Evolutionary conservation across 2,888 invertebrate genomes (phyloP).

Genomic region (Hofmannophila pseudospretella): DNA sequence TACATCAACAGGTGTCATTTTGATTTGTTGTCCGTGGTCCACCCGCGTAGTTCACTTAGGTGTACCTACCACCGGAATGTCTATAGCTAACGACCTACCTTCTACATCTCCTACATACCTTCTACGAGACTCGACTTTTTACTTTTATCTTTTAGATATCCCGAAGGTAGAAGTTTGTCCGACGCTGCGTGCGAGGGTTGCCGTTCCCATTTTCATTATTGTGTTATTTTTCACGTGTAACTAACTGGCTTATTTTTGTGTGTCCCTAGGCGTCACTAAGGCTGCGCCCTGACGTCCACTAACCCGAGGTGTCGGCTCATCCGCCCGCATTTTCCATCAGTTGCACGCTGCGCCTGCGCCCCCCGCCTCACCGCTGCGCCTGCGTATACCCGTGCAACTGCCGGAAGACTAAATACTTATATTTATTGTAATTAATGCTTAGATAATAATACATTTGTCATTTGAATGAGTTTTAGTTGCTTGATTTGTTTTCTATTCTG

Average conservation of each 20-base stretch:
- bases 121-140: too few relatives aligned
- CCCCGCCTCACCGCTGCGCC: slow-evolving; percentile 9
- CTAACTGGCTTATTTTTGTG: slow-evolving; percentile 21
- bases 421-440: slow-evolving; percentile 50
- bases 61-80: too few relatives aligned
- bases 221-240: too few relatives aligned
- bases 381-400: slow-evolving; percentile 51
- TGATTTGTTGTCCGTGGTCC: too few relatives aligned
- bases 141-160: too few relatives aligned
- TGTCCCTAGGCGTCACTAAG: slow-evolving; percentile 12
- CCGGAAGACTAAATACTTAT: slow-evolving; percentile 57
- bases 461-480: slow-evolving; percentile 8
- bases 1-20: too few relatives aligned
- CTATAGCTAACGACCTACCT: too few relatives aligned
- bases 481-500: slow-evolving; percentile 2
- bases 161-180: too few relatives aligned
- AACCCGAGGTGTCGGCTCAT: slow-evolving; percentile 50
- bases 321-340: slow-evolving; percentile 71
- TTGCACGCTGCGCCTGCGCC: slow-evolving; percentile 46
- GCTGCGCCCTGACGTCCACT: slow-evolving; percentile 2
- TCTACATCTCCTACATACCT: too few relatives aligned
- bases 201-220: too few relatives aligned
- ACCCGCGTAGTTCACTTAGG: too few relatives aligned
- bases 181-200: too few relatives aligned
- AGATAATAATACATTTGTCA: slow-evolving; percentile 37